These are phyloP conservation scores for Melolontha melolontha DNA, from an alignment of 2,888 invertebrate species.

Conservation along the genomic window DNA sequence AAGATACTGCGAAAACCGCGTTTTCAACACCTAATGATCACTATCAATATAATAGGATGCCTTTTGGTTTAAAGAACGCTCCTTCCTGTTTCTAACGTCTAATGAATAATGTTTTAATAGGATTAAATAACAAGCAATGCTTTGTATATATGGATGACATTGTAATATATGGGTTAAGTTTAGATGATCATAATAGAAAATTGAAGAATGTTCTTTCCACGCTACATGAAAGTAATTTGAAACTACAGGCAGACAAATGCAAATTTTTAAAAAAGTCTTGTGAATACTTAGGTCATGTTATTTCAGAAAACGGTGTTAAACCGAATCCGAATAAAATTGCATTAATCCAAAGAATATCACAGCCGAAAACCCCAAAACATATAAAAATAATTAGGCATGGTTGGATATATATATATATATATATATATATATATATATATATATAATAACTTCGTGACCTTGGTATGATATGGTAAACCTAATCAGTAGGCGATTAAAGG, in stretches of 20 bases:
- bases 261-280: constrained; percentile 46
- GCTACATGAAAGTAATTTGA: constrained; percentile 36
- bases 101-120: constrained; percentile 59
- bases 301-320: no score
- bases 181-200: constrained; percentile 37
- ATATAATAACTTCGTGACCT: no score
- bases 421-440: no score
- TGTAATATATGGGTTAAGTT: no score
- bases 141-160: constrained; percentile 57
- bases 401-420: no score
- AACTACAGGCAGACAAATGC: constrained; percentile 49
- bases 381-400: constrained; percentile 52
- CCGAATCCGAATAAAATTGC: no score
- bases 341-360: no score
- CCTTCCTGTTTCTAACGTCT: constrained; percentile 61
- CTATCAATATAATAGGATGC: constrained; percentile 57
- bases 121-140: constrained; percentile 55
- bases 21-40: constrained; percentile 52
- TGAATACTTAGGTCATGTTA: constrained; percentile 34
- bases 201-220: constrained; percentile 31
- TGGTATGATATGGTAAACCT: no score
- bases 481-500: no score
- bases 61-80: constrained; percentile 62
- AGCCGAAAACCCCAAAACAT: constrained; percentile 50
- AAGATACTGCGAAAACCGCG: constrained; percentile 58